Conservation (phyloP, 1,140 invertebrate genomes). For the Nebria ingens region DNA sequence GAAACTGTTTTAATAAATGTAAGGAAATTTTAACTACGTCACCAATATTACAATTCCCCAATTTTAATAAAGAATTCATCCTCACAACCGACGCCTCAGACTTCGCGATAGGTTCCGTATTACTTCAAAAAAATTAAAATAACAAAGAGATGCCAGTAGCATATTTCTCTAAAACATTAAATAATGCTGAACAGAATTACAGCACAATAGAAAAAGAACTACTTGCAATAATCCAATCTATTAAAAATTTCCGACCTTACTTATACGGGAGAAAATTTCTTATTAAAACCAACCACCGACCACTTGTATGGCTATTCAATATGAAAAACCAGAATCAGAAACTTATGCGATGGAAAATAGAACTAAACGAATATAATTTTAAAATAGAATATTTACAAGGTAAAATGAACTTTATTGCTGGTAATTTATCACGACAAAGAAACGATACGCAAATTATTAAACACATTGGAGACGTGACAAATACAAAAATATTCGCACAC, state of each 20-base stretch:
- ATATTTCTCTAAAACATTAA: conserved; percentile 24
- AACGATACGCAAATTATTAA: neutral
- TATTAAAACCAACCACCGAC: conserved; percentile 28
- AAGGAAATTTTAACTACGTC: conserved; percentile 17
- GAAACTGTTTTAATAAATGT: conserved; percentile 20
- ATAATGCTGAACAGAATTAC: conserved; percentile 23
- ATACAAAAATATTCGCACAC: neutral
- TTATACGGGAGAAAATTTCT: conserved; percentile 25
- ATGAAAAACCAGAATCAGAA: conserved; percentile 21
- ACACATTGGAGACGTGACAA: neutral
- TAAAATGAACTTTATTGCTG: neutral
- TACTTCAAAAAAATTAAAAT: conserved; percentile 21
- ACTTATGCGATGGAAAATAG: neutral
- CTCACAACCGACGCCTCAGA: conserved; percentile 29
- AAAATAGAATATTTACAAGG: neutral
- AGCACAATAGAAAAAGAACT: conserved; percentile 26
- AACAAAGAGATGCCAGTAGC: conserved; percentile 22
- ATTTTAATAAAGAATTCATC: conserved; percentile 26
- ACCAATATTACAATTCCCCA: conserved; percentile 27
- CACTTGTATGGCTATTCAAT: conserved; percentile 19
- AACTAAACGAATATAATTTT: neutral
- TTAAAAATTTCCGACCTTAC: conserved; percentile 32
- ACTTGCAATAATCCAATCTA: conserved; percentile 31
- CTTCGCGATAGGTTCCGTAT: conserved; percentile 24
- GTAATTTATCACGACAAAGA: neutral